A percentile compares a stretch with the other conserved stretches of the same genome.
phyloP scores from a whole-genome alignment of 1,140 invertebrate species.

The Aphidius ervi region DNA sequence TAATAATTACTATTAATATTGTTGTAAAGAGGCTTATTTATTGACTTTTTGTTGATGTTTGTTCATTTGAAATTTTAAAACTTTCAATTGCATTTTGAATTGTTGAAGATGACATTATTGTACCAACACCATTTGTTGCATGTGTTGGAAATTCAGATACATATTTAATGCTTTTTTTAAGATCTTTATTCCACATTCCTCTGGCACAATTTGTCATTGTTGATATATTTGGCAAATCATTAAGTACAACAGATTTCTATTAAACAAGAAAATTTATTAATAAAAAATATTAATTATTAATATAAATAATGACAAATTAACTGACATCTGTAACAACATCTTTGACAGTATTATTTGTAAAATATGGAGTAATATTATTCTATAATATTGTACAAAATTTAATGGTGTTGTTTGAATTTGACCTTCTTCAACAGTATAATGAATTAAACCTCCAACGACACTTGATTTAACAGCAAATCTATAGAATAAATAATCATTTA shows the following conservation, averaged over 20 bases:
- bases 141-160: conserved; percentile 26
- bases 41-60: not conserved
- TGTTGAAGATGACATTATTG: conserved; percentile 14
- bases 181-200: conserved; percentile 26
- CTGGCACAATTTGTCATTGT: conserved; percentile 19
- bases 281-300: not conserved
- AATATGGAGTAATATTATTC: conserved; percentile 33
- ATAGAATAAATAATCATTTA: conserved; percentile 1
- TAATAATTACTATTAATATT: too few relatives aligned
- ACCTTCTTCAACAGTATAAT: conserved; percentile 42
- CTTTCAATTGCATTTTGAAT: conserved; percentile 7
- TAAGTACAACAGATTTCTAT: conserved; percentile 7
- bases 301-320: conserved; percentile 1
- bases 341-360: conserved; percentile 36
- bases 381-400: conserved; percentile 40
- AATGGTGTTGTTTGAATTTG: conserved; percentile 36
- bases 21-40: too few relatives aligned
- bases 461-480: conserved; percentile 40
- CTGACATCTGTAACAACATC: conserved; percentile 35
- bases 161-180: conserved; percentile 26
- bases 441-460: conserved; percentile 36
- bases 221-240: conserved; percentile 22
- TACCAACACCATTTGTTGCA: conserved; percentile 25
- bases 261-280: conserved; percentile 1
- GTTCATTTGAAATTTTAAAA: conserved; percentile 2